Conservation (phyloP, 2,113 vertebrate genomes). For the Nesoenas mayeri region DNA sequence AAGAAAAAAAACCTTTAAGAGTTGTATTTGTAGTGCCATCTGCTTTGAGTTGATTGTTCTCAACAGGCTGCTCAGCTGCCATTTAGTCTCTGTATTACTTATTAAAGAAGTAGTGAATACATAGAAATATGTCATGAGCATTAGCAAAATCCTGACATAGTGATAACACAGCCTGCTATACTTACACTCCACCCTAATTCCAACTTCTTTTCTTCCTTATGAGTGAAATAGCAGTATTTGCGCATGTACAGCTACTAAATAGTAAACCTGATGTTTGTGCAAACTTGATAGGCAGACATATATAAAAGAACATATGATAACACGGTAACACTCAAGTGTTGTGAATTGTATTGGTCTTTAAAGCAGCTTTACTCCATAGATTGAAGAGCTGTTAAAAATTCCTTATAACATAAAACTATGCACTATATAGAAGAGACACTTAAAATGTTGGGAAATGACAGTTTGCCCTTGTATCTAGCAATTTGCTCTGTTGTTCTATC, state of each 20-base stretch:
- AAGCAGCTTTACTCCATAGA: background rate
- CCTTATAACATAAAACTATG: background rate
- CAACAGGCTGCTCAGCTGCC: slow-evolving; percentile 25
- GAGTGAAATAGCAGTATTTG: background rate
- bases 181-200: background rate
- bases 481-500: background rate
- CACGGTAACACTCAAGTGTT: background rate
- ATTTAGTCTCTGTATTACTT: slow-evolving; percentile 40
- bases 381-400: background rate
- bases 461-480: background rate
- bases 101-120: background rate
- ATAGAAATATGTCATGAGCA: background rate
- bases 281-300: background rate
- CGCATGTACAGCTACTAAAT: background rate
- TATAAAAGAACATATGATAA: background rate
- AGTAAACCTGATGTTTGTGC: background rate
- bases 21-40: slow-evolving; percentile 33
- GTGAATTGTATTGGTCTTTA: background rate
- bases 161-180: background rate
- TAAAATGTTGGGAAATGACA: background rate
- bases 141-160: background rate
- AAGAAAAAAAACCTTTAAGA: slow-evolving; percentile 13
- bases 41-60: slow-evolving; percentile 64
- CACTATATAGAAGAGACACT: background rate
- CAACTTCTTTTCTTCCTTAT: background rate